These are phyloP conservation scores for Nomada ruficornis DNA, from an alignment of 2,888 invertebrate species.

Conservation along the genomic window DNA sequence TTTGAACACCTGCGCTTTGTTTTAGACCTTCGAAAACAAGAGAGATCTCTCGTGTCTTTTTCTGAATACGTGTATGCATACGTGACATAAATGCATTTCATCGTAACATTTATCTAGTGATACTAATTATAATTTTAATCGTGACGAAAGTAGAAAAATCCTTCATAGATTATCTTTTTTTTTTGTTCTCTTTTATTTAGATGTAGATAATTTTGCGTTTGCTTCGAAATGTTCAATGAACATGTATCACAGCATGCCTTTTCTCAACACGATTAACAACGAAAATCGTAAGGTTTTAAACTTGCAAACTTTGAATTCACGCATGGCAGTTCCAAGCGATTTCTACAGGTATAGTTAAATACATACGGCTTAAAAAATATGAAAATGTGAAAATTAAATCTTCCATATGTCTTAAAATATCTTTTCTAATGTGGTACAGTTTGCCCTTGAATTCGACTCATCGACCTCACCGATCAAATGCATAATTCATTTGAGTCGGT, in stretches of 20 bases:
- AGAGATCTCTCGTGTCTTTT: conserved; percentile 47
- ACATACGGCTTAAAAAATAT: background rate
- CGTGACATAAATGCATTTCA: conserved; percentile 43
- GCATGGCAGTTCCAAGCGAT: background rate
- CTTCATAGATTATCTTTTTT: conserved; percentile 49
- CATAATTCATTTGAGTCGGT: conserved; percentile 46
- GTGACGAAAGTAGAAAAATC: conserved; percentile 65
- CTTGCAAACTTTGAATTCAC: background rate
- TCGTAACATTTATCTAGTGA: conserved; percentile 42
- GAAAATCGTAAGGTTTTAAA: background rate
- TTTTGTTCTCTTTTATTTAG: conserved; percentile 36
- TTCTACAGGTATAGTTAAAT: conserved; percentile 21
- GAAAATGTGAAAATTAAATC: conserved; percentile 17
- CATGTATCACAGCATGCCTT: conserved; percentile 71
- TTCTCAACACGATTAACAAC: conserved; percentile 52
- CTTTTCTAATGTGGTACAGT: conserved; percentile 10
- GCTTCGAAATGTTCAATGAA: conserved; percentile 52
- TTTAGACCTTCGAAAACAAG: conserved; percentile 48
- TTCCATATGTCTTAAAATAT: conserved; percentile 18
- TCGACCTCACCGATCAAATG: conserved; percentile 30
- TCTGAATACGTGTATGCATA: conserved; percentile 23
- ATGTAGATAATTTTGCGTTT: conserved; percentile 48
- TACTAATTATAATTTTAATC: conserved; percentile 43
- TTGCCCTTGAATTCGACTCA: conserved; percentile 24
- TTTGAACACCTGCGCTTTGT: conserved; percentile 48